Conservation (phyloP, 2,113 vertebrate genomes). For the Dinomys branickii region DNA sequence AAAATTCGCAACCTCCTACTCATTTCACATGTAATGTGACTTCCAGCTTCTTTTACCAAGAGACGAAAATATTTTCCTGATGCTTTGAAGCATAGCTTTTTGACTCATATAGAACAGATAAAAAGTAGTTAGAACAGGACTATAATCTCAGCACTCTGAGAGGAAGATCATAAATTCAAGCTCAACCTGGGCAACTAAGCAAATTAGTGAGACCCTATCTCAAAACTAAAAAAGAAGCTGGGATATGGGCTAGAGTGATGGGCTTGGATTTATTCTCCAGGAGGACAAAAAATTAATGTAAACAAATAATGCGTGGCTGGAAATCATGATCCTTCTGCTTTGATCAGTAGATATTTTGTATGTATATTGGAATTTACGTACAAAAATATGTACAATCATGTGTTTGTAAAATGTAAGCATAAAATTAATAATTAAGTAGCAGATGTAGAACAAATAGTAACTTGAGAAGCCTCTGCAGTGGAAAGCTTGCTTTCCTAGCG, state of each 20-base stretch:
- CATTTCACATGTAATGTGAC: not conserved
- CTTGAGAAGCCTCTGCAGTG: not conserved
- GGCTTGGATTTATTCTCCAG: not conserved
- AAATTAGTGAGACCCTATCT: not conserved
- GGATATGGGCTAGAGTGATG: not conserved
- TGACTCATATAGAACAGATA: not conserved
- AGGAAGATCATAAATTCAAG: not conserved
- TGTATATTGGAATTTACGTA: not conserved
- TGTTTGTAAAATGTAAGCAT: not conserved
- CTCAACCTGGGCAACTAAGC: not conserved
- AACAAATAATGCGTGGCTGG: not conserved
- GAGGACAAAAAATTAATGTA: not conserved
- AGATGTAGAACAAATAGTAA: not conserved
- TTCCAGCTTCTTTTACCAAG: not conserved
- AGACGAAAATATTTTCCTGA: not conserved
- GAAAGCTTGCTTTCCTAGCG: not conserved
- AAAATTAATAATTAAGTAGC: not conserved
- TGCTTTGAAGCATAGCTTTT: not conserved
- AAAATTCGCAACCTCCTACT: not conserved
- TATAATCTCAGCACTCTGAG: not conserved
- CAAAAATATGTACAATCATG: not conserved
- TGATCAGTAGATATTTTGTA: not conserved
- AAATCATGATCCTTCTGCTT: not conserved
- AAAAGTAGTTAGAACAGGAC: not conserved
- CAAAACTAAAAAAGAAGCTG: not conserved